Base-by-base conservation (phyloP, 2,888 invertebrate species). In the Hartigia nigra region DNA sequence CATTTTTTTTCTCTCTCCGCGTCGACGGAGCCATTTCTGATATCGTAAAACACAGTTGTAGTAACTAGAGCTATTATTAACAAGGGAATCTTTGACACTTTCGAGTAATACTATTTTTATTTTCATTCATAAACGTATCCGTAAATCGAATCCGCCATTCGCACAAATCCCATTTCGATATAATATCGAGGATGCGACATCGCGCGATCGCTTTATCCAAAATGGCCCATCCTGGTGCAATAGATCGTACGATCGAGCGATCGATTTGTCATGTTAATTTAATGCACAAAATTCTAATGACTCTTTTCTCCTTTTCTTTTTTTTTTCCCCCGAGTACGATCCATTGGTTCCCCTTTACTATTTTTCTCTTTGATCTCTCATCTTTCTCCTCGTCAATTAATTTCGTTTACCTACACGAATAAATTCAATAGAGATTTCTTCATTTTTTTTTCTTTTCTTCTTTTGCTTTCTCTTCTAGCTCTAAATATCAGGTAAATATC, bases 401-500 rank as follows among this genome's bases (percentile, higher is more conserved):
- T 72, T 72, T 72, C 12, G 72, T 72, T 72, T 72, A 31, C 72
- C 72, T 72, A 72, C 31, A 12, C 72, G 34, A 72, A 14, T 72
- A 72, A 72, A 34, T 34, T 72, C 34, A 31, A 72, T 72, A 72
- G 72, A 72, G 72, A 72, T 23, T 72, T 77, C 23, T 55, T 55
- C 14, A 0, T 74, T 31, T 76, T 36, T 37, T 32, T 72, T 74
- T 74, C 69, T 74, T 75, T 79, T 70, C 37, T 75, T 75, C 31
- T 74, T 55, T 55, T 23, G 9, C 23, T 82, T 83, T 77, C 83
- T 82, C 84, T 77, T 76, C 84, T 87, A 86, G 79, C 79, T 75
- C 84, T 86, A 87, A 82, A 80, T 85, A 80, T 85, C 82, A 84
- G 86, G 83, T 84, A 86, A 86, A 85, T 84, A 83, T 87, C 83